These are phyloP conservation scores for Parazoanthus atlanticus DNA, from an alignment of 92 coral and sea anemone genomes.

Conservation along the genomic window DNA sequence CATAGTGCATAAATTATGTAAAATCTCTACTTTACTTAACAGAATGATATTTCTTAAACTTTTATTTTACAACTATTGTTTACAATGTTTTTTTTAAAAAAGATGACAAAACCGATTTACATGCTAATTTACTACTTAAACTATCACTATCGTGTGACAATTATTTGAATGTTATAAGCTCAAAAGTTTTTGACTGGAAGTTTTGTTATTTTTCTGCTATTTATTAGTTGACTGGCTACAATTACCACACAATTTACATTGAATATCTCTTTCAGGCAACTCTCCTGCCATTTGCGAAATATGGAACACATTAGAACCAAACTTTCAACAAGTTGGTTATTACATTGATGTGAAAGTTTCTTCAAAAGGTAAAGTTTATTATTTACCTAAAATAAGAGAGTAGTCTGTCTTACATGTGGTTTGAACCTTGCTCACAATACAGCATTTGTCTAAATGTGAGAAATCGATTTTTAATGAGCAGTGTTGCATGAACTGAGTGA, in stretches of 20 bases:
- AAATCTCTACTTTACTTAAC: no score
- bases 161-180: no score
- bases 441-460: no score
- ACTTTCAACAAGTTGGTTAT: constrained; percentile 70
- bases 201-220: not conserved
- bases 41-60: no score
- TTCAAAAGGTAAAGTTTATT: constrained; percentile 47
- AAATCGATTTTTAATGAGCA: not conserved
- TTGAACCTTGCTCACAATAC: no score
- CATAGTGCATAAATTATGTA: no score
- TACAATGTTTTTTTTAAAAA: no score
- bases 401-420: not conserved
- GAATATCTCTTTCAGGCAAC: constrained; percentile 39
- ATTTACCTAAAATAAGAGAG: not conserved
- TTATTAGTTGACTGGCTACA: not conserved
- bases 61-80: no score
- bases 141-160: no score
- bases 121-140: no score
- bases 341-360: constrained; percentile 50
- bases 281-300: constrained; percentile 60
- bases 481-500: not conserved
- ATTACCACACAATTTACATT: not conserved
- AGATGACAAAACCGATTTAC: no score
- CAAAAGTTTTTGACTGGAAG: not conserved
- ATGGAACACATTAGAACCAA: constrained; percentile 70